Evolutionary conservation across 1,140 invertebrate genomes (phyloP).

Genomic region (Phocides pigmalion): DNA sequence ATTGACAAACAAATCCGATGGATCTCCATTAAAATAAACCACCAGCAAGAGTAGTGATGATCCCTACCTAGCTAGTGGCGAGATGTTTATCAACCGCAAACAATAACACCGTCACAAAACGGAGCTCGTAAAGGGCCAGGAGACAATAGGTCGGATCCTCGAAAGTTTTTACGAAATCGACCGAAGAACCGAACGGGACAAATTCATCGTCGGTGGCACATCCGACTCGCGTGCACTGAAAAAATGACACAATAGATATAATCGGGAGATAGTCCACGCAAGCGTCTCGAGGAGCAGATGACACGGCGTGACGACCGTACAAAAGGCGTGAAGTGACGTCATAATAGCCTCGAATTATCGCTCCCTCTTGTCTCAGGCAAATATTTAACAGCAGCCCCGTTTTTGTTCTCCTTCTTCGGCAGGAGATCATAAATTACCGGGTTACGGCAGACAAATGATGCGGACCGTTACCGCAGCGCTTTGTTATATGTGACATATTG

Average conservation of each 20-base stretch:
- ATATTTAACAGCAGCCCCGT: conserved; percentile 80
- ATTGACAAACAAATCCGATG: conserved; percentile 71
- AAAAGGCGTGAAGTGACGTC: conserved; percentile 83
- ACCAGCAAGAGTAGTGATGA: conserved; percentile 76
- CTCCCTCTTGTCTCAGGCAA: conserved; percentile 82
- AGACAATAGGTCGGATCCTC: conserved; percentile 78
- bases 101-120: conserved; percentile 82
- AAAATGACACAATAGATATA: conserved; percentile 82
- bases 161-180: conserved; percentile 77
- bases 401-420: conserved; percentile 77
- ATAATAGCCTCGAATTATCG: conserved; percentile 84
- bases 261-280: conserved; percentile 79
- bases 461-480: conserved; percentile 76
- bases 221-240: conserved; percentile 75
- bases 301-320: conserved; percentile 80
- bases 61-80: conserved; percentile 78
- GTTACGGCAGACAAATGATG: conserved; percentile 75
- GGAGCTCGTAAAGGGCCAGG: conserved; percentile 76
- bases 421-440: conserved; percentile 79
- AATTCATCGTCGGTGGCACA: conserved; percentile 82
- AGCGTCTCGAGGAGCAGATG: conserved; percentile 81
- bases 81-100: conserved; percentile 83
- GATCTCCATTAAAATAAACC: conserved; percentile 70
- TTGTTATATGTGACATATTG: conserved; percentile 78
- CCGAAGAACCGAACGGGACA: conserved; percentile 74